Conservation (phyloP, 2,888 invertebrate genomes). For the Epirrita christyi region DNA sequence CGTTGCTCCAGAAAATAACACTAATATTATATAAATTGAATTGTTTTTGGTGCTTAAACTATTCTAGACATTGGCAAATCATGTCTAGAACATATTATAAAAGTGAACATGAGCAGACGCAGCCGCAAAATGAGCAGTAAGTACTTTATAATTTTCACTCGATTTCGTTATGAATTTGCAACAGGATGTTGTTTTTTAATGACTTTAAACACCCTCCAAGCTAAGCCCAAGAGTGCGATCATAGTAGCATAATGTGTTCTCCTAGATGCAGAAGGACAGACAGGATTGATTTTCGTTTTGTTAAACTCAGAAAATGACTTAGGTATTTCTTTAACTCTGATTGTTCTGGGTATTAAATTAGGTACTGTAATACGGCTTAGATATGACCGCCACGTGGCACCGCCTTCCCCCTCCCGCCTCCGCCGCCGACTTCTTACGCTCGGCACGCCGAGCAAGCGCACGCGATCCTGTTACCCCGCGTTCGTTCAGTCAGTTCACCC, state of each 20-base stretch:
- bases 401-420: too few species aligned
- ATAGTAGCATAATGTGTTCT: background rate
- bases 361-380: too few species aligned
- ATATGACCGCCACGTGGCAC: too few species aligned
- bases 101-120: slow-evolving; percentile 11
- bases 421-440: too few species aligned
- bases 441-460: too few species aligned
- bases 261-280: too few species aligned
- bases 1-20: slow-evolving; percentile 12
- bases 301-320: too few species aligned
- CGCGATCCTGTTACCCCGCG: too few species aligned
- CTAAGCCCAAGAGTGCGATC: background rate
- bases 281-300: too few species aligned
- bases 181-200: slow-evolving; percentile 15
- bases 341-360: too few species aligned
- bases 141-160: slow-evolving; percentile 2
- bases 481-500: too few species aligned
- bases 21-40: slow-evolving; percentile 1
- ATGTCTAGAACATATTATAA: slow-evolving; percentile 12
- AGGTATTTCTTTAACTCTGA: too few species aligned
- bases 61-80: slow-evolving; percentile 3
- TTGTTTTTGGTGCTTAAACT: slow-evolving; percentile 6
- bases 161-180: slow-evolving; percentile 10
- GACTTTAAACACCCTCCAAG: slow-evolving; percentile 3
- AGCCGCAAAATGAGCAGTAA: slow-evolving; percentile 12